Conservation (phyloP, 2,797 vertebrate genomes). For the Chiroxiphia lanceolata region DNA sequence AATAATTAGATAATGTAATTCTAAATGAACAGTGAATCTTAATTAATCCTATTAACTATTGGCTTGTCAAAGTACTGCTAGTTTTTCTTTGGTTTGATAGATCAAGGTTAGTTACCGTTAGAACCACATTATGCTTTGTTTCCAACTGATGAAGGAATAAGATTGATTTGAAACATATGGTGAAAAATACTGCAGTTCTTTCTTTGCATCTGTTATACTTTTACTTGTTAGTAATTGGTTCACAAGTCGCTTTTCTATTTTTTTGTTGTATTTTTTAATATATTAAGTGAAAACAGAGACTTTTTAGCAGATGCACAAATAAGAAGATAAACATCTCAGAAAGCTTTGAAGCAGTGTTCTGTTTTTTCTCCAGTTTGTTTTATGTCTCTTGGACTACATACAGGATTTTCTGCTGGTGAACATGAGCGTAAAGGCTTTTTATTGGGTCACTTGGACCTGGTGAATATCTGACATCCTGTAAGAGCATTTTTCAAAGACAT, state of each 20-base stretch:
- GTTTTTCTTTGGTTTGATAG: constrained; percentile 39
- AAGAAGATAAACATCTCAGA: constrained; percentile 63
- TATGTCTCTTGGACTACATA: constrained; percentile 50
- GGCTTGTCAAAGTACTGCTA: constrained; percentile 18
- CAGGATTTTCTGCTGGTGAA: constrained; percentile 27
- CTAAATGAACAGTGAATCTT: neutral
- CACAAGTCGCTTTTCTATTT: constrained; percentile 53
- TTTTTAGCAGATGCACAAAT: constrained; percentile 62
- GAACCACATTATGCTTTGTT: constrained; percentile 61
- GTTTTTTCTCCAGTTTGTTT: constrained; percentile 60
- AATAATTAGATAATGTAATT: constrained; percentile 3
- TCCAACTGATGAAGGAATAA: constrained; percentile 67
- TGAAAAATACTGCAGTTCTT: constrained; percentile 54
- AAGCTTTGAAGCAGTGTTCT: constrained; percentile 52
- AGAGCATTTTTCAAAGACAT: neutral
- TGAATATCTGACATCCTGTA: neutral
- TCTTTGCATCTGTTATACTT: constrained; percentile 67
- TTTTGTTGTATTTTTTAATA: constrained; percentile 36
- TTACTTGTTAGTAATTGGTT: constrained; percentile 67
- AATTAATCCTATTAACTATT: neutral
- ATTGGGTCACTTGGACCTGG: neutral
- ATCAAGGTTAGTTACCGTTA: constrained; percentile 46
- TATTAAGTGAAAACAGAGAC: constrained; percentile 68
- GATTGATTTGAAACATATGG: constrained; percentile 72
- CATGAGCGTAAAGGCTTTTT: neutral